Evolutionary conservation across 1,140 invertebrate genomes (phyloP).

Genomic region (Phenacoccus solenopsis): DNA sequence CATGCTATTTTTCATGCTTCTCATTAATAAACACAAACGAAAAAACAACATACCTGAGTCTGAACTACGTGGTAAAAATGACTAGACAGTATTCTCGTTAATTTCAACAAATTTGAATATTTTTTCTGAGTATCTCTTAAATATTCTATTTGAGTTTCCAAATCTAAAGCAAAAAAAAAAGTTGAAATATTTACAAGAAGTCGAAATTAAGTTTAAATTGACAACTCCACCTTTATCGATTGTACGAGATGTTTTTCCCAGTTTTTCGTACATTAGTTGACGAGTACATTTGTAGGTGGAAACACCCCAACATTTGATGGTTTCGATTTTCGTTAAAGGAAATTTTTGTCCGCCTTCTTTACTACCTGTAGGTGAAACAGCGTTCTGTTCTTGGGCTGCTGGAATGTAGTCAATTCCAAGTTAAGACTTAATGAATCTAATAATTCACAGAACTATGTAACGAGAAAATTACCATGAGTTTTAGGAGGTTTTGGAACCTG

Average conservation of each 20-base stretch:
- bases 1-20: no score
- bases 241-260: conserved; percentile 84
- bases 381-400: conserved; percentile 37
- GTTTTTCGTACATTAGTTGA: conserved; percentile 85
- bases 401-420: conserved; percentile 21
- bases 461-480: conserved; percentile 24
- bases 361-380: conserved; percentile 42
- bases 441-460: not conserved
- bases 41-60: conserved; percentile 46
- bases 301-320: conserved; percentile 88
- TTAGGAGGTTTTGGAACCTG: conserved; percentile 36
- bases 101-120: conserved; percentile 74
- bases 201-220: not conserved
- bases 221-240: conserved; percentile 61
- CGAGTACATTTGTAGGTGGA: conserved; percentile 95
- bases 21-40: no score
- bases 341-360: conserved; percentile 46
- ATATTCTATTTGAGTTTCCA: conserved; percentile 84
- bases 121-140: conserved; percentile 87
- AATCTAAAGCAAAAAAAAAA: conserved; percentile 44
- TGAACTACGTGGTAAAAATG: conserved; percentile 83
- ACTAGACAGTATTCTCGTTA: conserved; percentile 68
- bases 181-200: no score
- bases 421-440: not conserved
- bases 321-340: conserved; percentile 66